Conservation (phyloP, 37 sponge, comb jelly and placozoan species). For the Ephydatia muelleri region DNA sequence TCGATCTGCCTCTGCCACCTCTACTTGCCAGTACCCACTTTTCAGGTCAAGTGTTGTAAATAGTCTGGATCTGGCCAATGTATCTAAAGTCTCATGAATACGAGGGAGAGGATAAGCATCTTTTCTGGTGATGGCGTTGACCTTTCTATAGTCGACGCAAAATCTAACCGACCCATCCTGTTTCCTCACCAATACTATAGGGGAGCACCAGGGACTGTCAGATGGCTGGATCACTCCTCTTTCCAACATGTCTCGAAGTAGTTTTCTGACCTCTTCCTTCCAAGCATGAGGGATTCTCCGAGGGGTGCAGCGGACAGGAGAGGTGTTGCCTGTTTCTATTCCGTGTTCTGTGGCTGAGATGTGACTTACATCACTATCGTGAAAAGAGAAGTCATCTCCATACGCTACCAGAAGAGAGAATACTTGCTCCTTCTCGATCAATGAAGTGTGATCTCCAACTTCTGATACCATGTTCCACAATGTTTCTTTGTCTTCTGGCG, state of each 20-base stretch:
- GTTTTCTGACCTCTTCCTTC: too few species aligned
- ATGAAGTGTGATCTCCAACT: too few species aligned
- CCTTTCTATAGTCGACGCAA: conserved; percentile 20
- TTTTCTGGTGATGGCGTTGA: conserved; percentile 1
- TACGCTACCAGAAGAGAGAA: too few species aligned
- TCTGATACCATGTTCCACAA: too few species aligned
- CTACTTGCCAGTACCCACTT: conserved; percentile 13
- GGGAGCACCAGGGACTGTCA: conserved; percentile 15
- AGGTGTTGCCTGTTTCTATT: too few species aligned
- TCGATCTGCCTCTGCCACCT: background rate
- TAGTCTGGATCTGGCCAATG: conserved; percentile 6
- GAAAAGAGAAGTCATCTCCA: too few species aligned
- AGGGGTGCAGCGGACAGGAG: too few species aligned
- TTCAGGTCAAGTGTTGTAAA: background rate
- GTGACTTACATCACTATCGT: too few species aligned
- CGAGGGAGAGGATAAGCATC: conserved; percentile 13
- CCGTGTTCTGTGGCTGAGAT: too few species aligned
- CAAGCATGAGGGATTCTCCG: too few species aligned
- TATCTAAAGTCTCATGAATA: conserved; percentile 7
- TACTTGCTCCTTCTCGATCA: too few species aligned
- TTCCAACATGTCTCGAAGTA: conserved; percentile 6
- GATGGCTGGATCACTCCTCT: conserved; percentile 13
- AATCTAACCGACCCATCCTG: conserved; percentile 9
- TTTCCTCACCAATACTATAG: conserved; percentile 8
- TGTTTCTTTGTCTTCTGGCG: too few species aligned